Evolutionary conservation across 2,113 vertebrate genomes (phyloP), one percentile per base, ranked within the genome.

Genomic region (Aramus guarauna): DNA sequence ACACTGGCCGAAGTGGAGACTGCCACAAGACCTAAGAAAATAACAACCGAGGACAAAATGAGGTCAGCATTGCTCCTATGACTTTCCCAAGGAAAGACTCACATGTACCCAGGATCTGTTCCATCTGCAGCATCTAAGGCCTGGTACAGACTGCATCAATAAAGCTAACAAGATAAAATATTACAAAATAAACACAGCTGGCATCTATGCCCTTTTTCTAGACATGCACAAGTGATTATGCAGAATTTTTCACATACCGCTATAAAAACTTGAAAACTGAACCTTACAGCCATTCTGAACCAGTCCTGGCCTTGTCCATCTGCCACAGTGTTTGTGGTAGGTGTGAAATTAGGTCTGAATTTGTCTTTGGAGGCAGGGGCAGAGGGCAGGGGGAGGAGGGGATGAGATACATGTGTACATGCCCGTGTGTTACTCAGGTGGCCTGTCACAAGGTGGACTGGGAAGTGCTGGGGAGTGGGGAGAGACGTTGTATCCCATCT

Each of bases 331-430:
- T 62, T 78, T 89, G 45, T 1, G 0, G 36, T 22, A 27, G 19
- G 24, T 90, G 37, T 71, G 62, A 63, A 82, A 63, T 82, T 7
- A 55, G 19, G 11, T 62, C 50, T 88, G 16, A 41, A 41, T 41
- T 67, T 92, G 37, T 19, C 37, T 72, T 50, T 85, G 37, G 7
- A 62, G 12, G 7, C 18, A 55, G 34, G 2, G 15, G 3, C 37
- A 58, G 39, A 60, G 11, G 58, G 15, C 9, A 45, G 63, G 36
- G 16, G 73, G 48, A 72, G 47, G 23, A 71, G n/a, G 6, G 15
- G 16, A 22, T 48, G 45, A 76, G 27, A 39, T 56, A 29, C 29
- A 56, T 23, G 10, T 0, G 0, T 10, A 27, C 5, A 1, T 6
- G 4, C 9, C 39, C 2, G 0, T 56, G 39, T 6, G 76, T 91